Conservation (phyloP, 2,797 vertebrate species). For the Danio choprae region DNA sequence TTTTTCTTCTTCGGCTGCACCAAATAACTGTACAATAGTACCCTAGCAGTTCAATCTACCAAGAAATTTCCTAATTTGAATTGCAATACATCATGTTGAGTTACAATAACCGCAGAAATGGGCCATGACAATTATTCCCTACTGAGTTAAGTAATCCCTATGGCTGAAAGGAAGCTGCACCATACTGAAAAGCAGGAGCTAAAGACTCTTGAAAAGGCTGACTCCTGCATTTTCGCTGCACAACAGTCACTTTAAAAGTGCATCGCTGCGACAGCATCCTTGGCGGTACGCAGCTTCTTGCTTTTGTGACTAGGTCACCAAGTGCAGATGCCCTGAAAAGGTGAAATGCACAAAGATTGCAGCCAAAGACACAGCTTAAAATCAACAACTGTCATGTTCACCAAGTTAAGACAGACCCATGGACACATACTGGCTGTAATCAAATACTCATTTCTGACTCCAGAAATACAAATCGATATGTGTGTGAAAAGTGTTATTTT, state of each 20-base stretch:
- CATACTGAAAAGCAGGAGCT: conserved; percentile 43
- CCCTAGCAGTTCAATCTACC: not conserved
- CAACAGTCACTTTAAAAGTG: conserved; percentile 41
- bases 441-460: not conserved
- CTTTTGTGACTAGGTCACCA: conserved; percentile 28
- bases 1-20: not conserved
- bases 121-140: conserved; percentile 35
- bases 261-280: conserved; percentile 34
- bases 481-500: not conserved
- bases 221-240: conserved; percentile 40
- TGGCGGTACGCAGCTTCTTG: conserved; percentile 12
- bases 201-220: conserved; percentile 38
- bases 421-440: not conserved
- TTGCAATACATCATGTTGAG: conserved; percentile 11
- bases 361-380: not conserved
- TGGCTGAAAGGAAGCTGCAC: conserved; percentile 28
- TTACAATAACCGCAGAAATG: conserved; percentile 19
- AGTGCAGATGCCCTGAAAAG: conserved; percentile 29
- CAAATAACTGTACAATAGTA: not conserved
- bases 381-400: not conserved
- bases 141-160: conserved; percentile 41
- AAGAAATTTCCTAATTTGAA: conserved; percentile 13
- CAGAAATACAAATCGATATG: not conserved
- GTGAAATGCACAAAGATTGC: conserved; percentile 12
- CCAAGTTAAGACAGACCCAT: not conserved